Base-by-base conservation (phyloP, 2,888 invertebrate genomes). In the Lasioglossum zephyrum region DNA sequence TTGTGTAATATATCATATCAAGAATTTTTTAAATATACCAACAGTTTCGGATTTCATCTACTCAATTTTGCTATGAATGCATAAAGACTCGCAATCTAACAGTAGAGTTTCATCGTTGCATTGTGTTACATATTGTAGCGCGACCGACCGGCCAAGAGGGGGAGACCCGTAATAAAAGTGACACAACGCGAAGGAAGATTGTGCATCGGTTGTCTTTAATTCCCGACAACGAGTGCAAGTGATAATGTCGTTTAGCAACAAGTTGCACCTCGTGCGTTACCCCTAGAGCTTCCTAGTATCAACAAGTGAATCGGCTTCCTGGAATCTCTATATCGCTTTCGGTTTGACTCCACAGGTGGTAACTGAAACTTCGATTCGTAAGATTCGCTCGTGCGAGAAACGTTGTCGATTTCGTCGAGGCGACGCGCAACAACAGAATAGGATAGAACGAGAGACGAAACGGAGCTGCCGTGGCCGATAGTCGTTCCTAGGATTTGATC, bases 311-410 rank as follows among this genome's bases (percentile, higher is more conserved):
- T 82, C 80, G 86, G 88, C 87, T 90, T 90, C 90, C 88, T 91
- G 90, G 92, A 93, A 93, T 93, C 93, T 92, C 92, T 92, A 91
- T 92, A 92, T 92, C 89, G 92, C 92, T 89, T 90, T 87, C 88
- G 89, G 89, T 90, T 90, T 81, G 85, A 84, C 92, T 92, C 93
- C 89, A 93, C 93, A 93, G 93, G 93, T 93, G 93, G 93, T 87
- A 91, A 90, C 89, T 87, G 81, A 81, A 84, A 87, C 87, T 26
- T n/a, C 26, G 69, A 77, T 79, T 73, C 26, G 39, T 53, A n/a
- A 63, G 79, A 74, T 31, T 16, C 31, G 22, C 0, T 4, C 63
- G 57, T 44, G 36, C 22, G 39, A 16, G 47, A 36, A 69, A 8
- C 22, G 39, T 4, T 11, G 66, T 69, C 49, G 77, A 36, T 69